Base-by-base conservation (phyloP, 30 jellyfish, hydroid and myxozoan species). In the Chrysaora quinquecirrha region DNA sequence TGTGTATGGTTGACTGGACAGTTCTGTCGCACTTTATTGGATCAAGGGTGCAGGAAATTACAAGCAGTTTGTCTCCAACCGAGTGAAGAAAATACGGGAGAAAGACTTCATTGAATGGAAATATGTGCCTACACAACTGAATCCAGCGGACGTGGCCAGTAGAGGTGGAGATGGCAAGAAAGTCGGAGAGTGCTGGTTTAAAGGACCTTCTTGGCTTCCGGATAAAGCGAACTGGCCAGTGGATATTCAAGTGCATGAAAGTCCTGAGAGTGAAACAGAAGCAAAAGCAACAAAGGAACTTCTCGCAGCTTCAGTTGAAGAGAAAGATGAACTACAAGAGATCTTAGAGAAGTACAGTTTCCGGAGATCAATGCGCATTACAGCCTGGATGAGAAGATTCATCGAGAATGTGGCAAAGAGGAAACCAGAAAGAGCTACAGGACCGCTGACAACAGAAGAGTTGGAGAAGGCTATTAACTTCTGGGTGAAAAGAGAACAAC, bases 361-460 rank as follows among this genome's bases (percentile, higher is more conserved):
- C 27, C 3, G 33, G 89, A 73, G 58, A 28, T n/a, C 80, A 34
- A 22, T 76, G 16, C 78, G 86, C 46, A 67, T 85, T 0, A 27
- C 87, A 16, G 68, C 96, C 1, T 85, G 92, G 78, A 76, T 85
- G 20, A 33, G 38, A 43, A 61, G 96, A 30, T 64, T 85, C 48
- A 30, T 75, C 23, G 38, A 47, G n/a, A 75, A 85, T 80, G 61
- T 86, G 35, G 46, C 47, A 47, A 23, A 4, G 34, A 35, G 66
- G 76, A 30, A 27, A 34, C n/a, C 27, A 22, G 54, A 52, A 10
- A 16, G 34, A 6, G 16, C 9, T 20, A 11, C 12, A 18, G 92
- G 92, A 30, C 88, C 92, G 0, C 24, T 81, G 34, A 56, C 91
- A 38, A 71, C 90, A 27, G 90, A 83, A 22, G 89, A 83, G 73